phyloP scores from a whole-genome alignment of 2,888 invertebrate genomes.

The Syrphus vitripennis region DNA sequence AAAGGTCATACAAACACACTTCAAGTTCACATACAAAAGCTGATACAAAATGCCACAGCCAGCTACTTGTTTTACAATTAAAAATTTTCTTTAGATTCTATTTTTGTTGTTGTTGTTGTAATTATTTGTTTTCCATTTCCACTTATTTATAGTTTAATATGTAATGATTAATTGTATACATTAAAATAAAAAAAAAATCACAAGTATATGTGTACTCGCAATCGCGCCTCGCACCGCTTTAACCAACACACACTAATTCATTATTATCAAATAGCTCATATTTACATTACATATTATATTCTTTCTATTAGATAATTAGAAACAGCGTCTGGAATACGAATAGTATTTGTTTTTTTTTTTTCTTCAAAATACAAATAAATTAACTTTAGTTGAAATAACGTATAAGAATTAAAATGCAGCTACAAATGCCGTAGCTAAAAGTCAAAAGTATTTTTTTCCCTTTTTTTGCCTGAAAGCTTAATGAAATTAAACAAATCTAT shows the following conservation, averaged over 20 bases:
- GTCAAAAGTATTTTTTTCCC: slow-evolving; percentile 3
- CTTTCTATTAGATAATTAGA: slow-evolving; percentile 64
- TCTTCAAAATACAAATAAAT: not conserved
- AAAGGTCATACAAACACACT: slow-evolving; percentile 53
- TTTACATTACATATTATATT: slow-evolving; percentile 60
- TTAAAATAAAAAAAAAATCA: slow-evolving; percentile 42
- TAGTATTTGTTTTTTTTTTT: slow-evolving; percentile 10
- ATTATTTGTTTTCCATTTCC: slow-evolving; percentile 25
- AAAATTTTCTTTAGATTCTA: slow-evolving; percentile 36
- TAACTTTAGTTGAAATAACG: slow-evolving; percentile 27
- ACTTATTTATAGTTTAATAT: slow-evolving; percentile 54
- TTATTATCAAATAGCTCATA: slow-evolving; percentile 59
- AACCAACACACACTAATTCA: slow-evolving; percentile 41
- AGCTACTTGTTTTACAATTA: slow-evolving; percentile 39
- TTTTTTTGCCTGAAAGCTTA: slow-evolving; percentile 15
- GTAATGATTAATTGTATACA: slow-evolving; percentile 66
- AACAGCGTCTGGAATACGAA: slow-evolving; percentile 35
- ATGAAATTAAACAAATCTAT: slow-evolving; percentile 17
- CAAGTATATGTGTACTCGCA: not conserved
- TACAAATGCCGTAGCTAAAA: not conserved
- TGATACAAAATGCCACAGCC: slow-evolving; percentile 25
- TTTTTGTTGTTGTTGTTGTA: slow-evolving; percentile 12
- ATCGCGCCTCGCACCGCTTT: not conserved
- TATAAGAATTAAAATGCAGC: not conserved
- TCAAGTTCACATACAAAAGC: slow-evolving; percentile 12